Evolutionary conservation across 35 echinoderm and acorn worm species (phyloP).

Genomic region (Holothuria glaberrima): DNA sequence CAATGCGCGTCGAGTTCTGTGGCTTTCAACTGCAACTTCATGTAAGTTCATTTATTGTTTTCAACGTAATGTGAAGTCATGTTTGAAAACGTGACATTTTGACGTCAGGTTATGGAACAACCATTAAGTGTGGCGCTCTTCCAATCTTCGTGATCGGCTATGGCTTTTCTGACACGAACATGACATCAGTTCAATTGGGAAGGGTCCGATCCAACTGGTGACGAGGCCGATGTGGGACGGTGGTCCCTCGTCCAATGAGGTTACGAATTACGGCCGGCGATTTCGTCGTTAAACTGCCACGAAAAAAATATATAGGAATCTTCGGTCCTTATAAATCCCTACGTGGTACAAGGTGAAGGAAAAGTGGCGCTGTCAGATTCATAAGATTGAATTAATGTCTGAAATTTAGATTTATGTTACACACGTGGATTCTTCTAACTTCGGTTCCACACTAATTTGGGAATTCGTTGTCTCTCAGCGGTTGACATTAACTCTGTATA

Average conservation of each 20-base stretch:
- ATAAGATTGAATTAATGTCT: slow-evolving; percentile 47
- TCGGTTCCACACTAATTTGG: slow-evolving; percentile 52
- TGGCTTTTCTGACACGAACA: too few species aligned
- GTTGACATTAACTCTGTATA: slow-evolving; percentile 51
- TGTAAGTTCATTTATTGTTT: too few species aligned
- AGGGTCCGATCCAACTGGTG: neutral
- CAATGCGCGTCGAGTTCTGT: too few species aligned
- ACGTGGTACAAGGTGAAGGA: neutral
- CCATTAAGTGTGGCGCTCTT: neutral
- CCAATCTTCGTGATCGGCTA: too few species aligned
- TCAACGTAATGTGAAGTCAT: too few species aligned
- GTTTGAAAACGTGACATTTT: too few species aligned
- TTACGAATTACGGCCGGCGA: slow-evolving; percentile 44
- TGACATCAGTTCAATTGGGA: neutral
- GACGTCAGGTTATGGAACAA: neutral
- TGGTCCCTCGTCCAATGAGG: slow-evolving; percentile 16
- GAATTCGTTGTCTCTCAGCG: slow-evolving; percentile 47
- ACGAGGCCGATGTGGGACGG: neutral
- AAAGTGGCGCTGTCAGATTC: slow-evolving; percentile 26
- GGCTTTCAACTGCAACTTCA: too few species aligned
- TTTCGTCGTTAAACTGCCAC: slow-evolving; percentile 47
- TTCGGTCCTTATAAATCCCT: slow-evolving; percentile 26
- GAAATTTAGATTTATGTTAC: slow-evolving; percentile 42
- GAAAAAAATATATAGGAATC: slow-evolving; percentile 30
- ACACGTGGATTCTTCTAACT: slow-evolving; percentile 36